Conservation (phyloP, 1,140 invertebrate species). For the Wasmannia auropunctata region DNA sequence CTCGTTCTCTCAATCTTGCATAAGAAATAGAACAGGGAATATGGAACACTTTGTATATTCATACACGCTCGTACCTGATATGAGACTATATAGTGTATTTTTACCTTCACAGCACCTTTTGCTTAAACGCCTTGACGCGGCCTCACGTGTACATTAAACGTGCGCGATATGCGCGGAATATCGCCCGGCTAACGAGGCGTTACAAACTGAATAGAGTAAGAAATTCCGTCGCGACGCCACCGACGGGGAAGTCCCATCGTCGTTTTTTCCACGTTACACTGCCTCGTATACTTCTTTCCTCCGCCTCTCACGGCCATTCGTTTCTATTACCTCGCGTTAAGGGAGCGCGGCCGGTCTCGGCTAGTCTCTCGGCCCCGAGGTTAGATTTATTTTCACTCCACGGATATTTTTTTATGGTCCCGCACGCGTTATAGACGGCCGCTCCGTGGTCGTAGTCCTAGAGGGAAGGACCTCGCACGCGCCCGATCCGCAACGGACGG, state of each 20-base stretch:
- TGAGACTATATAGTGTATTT: slow-evolving; percentile 7
- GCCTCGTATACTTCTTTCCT: slow-evolving; percentile 15
- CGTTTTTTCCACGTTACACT: slow-evolving; percentile 11
- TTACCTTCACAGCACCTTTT: slow-evolving; percentile 29
- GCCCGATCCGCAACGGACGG: slow-evolving; percentile 66
- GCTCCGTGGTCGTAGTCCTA: slow-evolving; percentile 57
- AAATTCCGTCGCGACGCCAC: slow-evolving; percentile 40
- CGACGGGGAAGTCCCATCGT: not conserved
- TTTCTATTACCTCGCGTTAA: slow-evolving; percentile 83
- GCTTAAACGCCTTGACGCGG: slow-evolving; percentile 35
- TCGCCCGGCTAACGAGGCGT: slow-evolving; percentile 41
- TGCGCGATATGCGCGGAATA: slow-evolving; percentile 49
- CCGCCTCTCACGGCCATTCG: slow-evolving; percentile 75
- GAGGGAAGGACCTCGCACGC: slow-evolving; percentile 74
- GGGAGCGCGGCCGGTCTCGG: slow-evolving; percentile 65
- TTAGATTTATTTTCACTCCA: slow-evolving; percentile 85
- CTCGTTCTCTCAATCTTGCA: not conserved
- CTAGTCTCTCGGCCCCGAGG: slow-evolving; percentile 59
- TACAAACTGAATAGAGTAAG: slow-evolving; percentile 48
- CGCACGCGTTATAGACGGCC: slow-evolving; percentile 73
- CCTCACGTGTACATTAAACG: slow-evolving; percentile 44
- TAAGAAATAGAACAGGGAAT: slow-evolving; percentile 17
- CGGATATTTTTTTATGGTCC: slow-evolving; percentile 83
- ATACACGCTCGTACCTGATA: not conserved
- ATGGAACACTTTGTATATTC: slow-evolving; percentile 7